Evolutionary conservation across 2,797 vertebrate species (phyloP).

Genomic region (Protonibea diacanthus): DNA sequence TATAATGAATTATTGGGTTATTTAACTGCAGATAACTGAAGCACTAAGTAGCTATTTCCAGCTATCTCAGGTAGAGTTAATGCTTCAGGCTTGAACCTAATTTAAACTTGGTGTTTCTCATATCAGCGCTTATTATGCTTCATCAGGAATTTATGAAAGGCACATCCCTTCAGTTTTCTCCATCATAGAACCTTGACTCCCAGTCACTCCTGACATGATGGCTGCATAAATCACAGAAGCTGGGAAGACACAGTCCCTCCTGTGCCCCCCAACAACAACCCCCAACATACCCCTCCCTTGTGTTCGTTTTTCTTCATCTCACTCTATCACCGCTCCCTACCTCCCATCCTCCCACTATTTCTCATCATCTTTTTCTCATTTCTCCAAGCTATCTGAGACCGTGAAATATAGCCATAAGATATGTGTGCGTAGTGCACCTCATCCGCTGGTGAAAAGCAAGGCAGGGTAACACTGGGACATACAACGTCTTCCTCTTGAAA

Average conservation of each 20-base stretch:
- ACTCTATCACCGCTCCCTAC: slow-evolving; percentile 38
- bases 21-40: slow-evolving; percentile 55
- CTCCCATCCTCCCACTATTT: slow-evolving; percentile 6
- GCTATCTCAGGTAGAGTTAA: slow-evolving; percentile 50
- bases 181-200: slow-evolving; percentile 64
- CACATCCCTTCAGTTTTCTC: slow-evolving; percentile 44
- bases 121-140: slow-evolving; percentile 61
- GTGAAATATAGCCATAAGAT: slow-evolving; percentile 34
- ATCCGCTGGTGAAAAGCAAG: slow-evolving; percentile 47
- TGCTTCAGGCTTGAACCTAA: slow-evolving; percentile 49
- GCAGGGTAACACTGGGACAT: slow-evolving; percentile 44
- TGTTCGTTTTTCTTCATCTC: slow-evolving; percentile 36
- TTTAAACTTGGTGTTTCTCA: slow-evolving; percentile 51
- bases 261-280: slow-evolving; percentile 14
- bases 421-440: slow-evolving; percentile 21
- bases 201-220: slow-evolving; percentile 66
- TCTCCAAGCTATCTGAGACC: slow-evolving; percentile 41
- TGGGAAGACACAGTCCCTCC: slow-evolving; percentile 32
- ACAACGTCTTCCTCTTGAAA: slow-evolving; percentile 62
- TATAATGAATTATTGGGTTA: slow-evolving; percentile 42
- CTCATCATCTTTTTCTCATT: slow-evolving; percentile 48
- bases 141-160: slow-evolving; percentile 73
- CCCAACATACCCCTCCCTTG: slow-evolving; percentile 21
- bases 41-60: slow-evolving; percentile 51
- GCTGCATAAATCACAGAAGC: slow-evolving; percentile 76